Percentiles rank a stretch among this genome's conserved stretches.
phyloP scores from a whole-genome alignment of 2,113 vertebrate genomes.

The Cettia cetti region DNA sequence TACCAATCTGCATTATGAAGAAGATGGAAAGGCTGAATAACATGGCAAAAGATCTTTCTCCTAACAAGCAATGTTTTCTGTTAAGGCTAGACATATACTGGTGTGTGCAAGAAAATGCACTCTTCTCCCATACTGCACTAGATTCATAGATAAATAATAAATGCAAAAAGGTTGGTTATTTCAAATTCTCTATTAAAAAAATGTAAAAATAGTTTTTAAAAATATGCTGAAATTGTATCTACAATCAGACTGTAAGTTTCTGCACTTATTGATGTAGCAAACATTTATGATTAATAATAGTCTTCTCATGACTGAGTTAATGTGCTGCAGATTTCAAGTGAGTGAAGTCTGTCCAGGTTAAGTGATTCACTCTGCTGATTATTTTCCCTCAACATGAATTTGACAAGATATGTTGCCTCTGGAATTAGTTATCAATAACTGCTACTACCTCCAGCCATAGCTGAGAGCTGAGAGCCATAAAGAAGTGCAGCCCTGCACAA shows the following conservation, averaged over 20 bases:
- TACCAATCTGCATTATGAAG: neutral
- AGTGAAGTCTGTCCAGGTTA: constrained; percentile 44
- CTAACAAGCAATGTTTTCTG: neutral
- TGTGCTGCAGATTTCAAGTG: neutral
- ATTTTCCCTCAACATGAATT: constrained; percentile 23
- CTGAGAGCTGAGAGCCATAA: constrained; percentile 63
- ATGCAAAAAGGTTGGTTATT: neutral
- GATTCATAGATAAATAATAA: neutral
- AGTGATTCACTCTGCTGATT: constrained; percentile 40
- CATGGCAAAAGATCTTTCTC: neutral
- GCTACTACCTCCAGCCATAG: constrained; percentile 53
- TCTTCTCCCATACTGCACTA: neutral
- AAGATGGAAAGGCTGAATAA: neutral
- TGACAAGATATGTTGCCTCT: constrained; percentile 37
- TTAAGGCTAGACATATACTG: neutral
- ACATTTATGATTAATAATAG: neutral
- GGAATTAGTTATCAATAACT: constrained; percentile 69
- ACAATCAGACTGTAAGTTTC: neutral
- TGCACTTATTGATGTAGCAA: neutral
- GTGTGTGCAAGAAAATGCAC: neutral
- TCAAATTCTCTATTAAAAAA: neutral
- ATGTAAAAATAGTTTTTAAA: neutral
- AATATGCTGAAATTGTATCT: neutral
- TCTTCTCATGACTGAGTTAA: neutral
- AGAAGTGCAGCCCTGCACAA: constrained; percentile 38